Base-by-base conservation (phyloP, 2,797 vertebrate species). In the Percopsis omiscomaycus region DNA sequence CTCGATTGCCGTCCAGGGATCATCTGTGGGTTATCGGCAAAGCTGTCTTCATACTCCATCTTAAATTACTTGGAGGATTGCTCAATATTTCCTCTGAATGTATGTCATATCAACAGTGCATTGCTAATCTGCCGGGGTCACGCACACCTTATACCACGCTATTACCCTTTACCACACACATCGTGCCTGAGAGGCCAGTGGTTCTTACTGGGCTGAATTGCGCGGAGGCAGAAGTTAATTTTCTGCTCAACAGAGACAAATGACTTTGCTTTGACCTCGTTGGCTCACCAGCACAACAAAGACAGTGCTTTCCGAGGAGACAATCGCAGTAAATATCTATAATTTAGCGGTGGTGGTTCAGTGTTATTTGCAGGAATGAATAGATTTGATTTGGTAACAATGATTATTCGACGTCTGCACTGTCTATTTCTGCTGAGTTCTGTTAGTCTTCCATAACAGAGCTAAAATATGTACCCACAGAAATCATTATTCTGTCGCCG, bases 161-260 rank as follows among this genome's bases (percentile, higher is more conserved):
- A 83, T 89, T 87, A 86, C 55, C 3, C 45, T 49, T 83, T 83
- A 63, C 83, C 72, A 65, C 81, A 48, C 52, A 59, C 82, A 68
- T 65, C 66, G 81, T 77, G 78, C 74, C 80, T 60, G 37, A 74
- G 86, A 85, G 84, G 82, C 82, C 84, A 83, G 71, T 61, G 77
- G 74, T 73, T 84, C 81, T 79, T 73, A 60, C 71, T 73, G 48
- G 78, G 82, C 78, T 76, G 62, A 84, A 86, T 78, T 79, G 84
- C 84, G 82, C 0, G n/a, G 64, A 86, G 87, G 83, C 81, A 83
- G 76, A 81, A 84, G 81, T 87, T 87, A 84, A 88, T 89, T 86
- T 88, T 83, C 81, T 81, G 71, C 82, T 80, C 82, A 86, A 69
- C 79, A 74, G 77, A 85, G 85, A 88, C 78, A 79, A 83, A 89